A percentile compares a stretch with the other conserved stretches of the same genome.
phyloP scores from a whole-genome alignment of 2,797 vertebrate genomes.

The Scarus forsteni region DNA sequence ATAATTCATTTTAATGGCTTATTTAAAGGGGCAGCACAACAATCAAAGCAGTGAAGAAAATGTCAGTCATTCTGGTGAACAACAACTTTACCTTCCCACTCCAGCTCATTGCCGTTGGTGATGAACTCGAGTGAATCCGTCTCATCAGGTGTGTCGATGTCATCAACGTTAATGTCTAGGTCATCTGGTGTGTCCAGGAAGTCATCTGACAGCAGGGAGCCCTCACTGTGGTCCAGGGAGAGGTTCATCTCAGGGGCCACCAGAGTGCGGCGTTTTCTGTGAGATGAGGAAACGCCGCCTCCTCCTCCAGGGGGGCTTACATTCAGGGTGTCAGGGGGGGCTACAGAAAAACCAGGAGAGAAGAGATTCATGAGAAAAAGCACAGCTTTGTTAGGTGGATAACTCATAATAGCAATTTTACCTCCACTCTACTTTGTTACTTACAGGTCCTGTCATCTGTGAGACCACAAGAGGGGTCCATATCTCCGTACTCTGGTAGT shows the following conservation, averaged over 20 bases:
- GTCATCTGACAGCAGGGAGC: constrained; percentile 94
- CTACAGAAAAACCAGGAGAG: constrained; percentile 68
- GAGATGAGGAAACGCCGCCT: constrained; percentile 74
- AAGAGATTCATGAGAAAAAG: neutral
- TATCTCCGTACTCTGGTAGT: constrained; percentile 91
- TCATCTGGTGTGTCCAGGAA: constrained; percentile 96
- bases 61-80: neutral
- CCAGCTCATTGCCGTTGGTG: constrained; percentile 94
- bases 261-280: constrained; percentile 91
- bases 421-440: constrained; percentile 55
- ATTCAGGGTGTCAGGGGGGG: constrained; percentile 89
- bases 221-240: constrained; percentile 97
- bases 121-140: constrained; percentile 96
- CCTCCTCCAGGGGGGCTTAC: constrained; percentile 79
- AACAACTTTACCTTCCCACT: constrained; percentile 92
- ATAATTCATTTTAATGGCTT: too few relatives aligned
- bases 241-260: constrained; percentile 97
- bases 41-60: neutral
- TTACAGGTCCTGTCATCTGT: constrained; percentile 89
- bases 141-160: constrained; percentile 96
- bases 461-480: constrained; percentile 89
- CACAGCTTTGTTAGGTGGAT: neutral
- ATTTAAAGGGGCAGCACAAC: neutral
- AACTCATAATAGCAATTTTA: neutral
- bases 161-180: constrained; percentile 97